Conservation (phyloP, 2,888 invertebrate species). For the Xestia xanthographa region DNA sequence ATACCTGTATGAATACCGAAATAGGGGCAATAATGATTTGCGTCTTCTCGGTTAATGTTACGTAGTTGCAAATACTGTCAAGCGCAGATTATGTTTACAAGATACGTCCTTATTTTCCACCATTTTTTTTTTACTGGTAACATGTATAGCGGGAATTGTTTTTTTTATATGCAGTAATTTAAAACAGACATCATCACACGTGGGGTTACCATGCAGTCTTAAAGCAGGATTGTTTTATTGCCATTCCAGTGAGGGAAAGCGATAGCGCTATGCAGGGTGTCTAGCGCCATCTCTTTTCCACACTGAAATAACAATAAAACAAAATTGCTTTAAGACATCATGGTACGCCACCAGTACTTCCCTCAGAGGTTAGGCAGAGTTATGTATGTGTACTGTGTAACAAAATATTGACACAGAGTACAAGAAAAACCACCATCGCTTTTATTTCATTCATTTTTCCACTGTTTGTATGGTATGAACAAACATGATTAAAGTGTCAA, state of each 20-base stretch:
- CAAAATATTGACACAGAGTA: neutral
- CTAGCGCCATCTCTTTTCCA: too few species aligned
- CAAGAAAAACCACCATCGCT: neutral
- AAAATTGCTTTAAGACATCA: too few species aligned
- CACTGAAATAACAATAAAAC: too few species aligned
- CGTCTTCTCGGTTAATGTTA: neutral
- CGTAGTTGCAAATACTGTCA: neutral
- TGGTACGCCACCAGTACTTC: too few species aligned
- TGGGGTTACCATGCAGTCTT: too few species aligned
- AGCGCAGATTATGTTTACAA: neutral
- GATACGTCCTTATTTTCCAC: neutral
- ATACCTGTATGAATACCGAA: slow-evolving; percentile 41
- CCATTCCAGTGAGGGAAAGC: too few species aligned
- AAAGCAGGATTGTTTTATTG: too few species aligned
- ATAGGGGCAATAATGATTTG: neutral
- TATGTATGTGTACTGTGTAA: too few species aligned
- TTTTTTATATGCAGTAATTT: neutral
- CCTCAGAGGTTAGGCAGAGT: too few species aligned
- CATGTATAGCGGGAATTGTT: too few species aligned
- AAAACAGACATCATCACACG: neutral
- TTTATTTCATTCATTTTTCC: neutral
- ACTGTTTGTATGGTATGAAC: neutral
- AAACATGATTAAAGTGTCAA: slow-evolving; percentile 12
- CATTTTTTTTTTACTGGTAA: neutral
- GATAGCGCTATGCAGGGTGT: too few species aligned